These are phyloP conservation scores for Lophochroa leadbeateri DNA, from an alignment of 2,113 vertebrate species.

Conservation along the genomic window DNA sequence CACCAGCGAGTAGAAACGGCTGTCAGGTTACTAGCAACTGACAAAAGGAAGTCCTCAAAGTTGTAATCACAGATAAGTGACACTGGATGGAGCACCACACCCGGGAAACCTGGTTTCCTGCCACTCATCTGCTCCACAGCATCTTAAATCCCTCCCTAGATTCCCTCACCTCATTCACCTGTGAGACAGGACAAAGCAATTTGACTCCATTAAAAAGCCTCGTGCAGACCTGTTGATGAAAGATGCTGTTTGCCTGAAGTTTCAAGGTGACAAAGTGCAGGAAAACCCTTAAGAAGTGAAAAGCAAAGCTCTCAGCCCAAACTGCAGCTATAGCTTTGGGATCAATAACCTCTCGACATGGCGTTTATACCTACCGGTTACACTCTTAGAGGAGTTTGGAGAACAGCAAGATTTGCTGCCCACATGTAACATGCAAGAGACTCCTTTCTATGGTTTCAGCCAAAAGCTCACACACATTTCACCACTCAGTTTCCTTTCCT, in stretches of 20 bases:
- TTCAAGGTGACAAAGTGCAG: neutral
- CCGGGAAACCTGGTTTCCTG: neutral
- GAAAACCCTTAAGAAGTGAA: neutral
- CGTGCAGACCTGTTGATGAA: neutral
- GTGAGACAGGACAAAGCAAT: neutral
- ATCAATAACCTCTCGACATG: neutral
- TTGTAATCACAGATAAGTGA: conserved; percentile 28
- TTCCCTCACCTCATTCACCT: neutral
- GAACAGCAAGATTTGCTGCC: neutral
- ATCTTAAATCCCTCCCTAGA: neutral
- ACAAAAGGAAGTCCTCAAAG: neutral
- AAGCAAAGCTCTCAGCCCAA: neutral
- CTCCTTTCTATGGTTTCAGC: neutral
- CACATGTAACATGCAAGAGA: neutral
- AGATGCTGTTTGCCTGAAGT: neutral
- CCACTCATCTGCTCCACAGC: neutral
- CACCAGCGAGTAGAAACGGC: neutral
- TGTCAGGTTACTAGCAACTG: neutral
- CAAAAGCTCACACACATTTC: neutral
- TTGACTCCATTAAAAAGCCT: neutral
- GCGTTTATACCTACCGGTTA: neutral
- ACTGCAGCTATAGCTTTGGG: neutral
- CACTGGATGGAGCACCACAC: conserved; percentile 53
- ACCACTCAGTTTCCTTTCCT: neutral
- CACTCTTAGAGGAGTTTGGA: neutral